Evolutionary conservation across 2,888 invertebrate genomes (phyloP), one percentile per base, ranked within the genome.

Genomic region (Zaprionus lineosus): DNA sequence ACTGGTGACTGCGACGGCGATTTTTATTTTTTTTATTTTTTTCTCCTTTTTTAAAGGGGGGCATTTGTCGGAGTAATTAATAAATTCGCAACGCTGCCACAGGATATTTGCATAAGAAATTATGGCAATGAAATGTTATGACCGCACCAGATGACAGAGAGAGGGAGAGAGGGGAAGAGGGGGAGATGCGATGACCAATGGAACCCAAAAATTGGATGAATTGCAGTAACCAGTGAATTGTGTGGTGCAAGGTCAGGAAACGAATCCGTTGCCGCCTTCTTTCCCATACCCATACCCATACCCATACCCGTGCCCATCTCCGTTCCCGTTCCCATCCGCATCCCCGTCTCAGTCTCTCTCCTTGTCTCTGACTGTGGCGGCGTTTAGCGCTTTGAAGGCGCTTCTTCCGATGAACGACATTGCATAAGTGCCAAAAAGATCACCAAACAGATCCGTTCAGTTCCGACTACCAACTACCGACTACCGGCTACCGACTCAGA

Each of bases 91-190:
- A 74, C 71, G 79, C 73, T 84, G 87, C 86, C 83, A 67, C 74
- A 77, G 86, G 86, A 86, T 86, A 86, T 86, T 86, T 87, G 87
- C 87, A 87, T 86, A 86, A 86, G 78, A 76, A 74, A 86, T 86
- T 73, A 84, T 81, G 81, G 84, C 86, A 87, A 86, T 85, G 86
- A 86, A 87, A 86, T 86, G 86, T 87, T 87, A 85, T 87, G 86
- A 87, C 74, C 74, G 60, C 86, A 44, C 47, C 71, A 64, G 57
- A 59, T 79, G 79, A 79, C 85, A 83, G 84, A 74, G n/a, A n/a
- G n/a, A n/a, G n/a, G n/a, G n/a, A n/a, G n/a, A n/a, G n/a, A n/a
- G n/a, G n/a, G n/a, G n/a, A n/a, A n/a, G n/a, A n/a, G n/a, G n/a
- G n/a, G n/a, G n/a, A n/a, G n/a, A n/a, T n/a, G n/a, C 86, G 79